Evolutionary conservation across 2,797 vertebrate species (phyloP).

Genomic region (Sternotherus odoratus): DNA sequence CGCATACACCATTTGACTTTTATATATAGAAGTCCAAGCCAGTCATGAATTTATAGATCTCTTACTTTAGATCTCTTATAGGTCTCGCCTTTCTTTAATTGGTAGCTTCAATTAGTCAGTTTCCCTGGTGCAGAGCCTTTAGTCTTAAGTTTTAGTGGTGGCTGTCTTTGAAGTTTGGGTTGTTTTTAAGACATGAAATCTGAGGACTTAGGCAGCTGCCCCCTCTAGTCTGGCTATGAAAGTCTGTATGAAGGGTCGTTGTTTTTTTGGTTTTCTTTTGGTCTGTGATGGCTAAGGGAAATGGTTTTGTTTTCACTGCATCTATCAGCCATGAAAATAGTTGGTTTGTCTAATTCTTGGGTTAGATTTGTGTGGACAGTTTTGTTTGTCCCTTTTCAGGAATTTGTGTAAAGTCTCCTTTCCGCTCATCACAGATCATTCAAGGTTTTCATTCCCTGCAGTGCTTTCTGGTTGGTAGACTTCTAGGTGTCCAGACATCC

Average conservation of each 20-base stretch:
- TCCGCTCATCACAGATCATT: background rate
- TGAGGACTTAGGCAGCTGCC: background rate
- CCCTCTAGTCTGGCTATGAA: background rate
- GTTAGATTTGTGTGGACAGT: background rate
- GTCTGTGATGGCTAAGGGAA: background rate
- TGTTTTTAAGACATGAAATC: fast-evolving
- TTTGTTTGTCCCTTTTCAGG: background rate
- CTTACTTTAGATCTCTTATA: background rate
- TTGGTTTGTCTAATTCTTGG: background rate
- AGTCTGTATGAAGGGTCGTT: fast-evolving
- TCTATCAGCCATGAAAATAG: background rate
- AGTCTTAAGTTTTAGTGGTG: background rate
- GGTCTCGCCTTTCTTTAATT: background rate
- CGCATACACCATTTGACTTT: too few species aligned
- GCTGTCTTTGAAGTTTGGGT: background rate
- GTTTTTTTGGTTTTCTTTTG: fast-evolving
- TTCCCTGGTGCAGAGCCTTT: background rate
- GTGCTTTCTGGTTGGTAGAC: background rate
- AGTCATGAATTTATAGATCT: too few species aligned
- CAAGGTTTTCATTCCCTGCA: background rate
- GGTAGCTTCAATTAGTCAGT: conserved; percentile 1
- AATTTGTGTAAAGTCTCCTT: background rate
- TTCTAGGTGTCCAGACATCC: background rate
- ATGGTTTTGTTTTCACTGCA: fast-evolving
- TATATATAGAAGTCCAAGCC: too few species aligned